Evolutionary conservation across 2,113 vertebrate genomes (phyloP).

Genomic region (Urocolius indicus): DNA sequence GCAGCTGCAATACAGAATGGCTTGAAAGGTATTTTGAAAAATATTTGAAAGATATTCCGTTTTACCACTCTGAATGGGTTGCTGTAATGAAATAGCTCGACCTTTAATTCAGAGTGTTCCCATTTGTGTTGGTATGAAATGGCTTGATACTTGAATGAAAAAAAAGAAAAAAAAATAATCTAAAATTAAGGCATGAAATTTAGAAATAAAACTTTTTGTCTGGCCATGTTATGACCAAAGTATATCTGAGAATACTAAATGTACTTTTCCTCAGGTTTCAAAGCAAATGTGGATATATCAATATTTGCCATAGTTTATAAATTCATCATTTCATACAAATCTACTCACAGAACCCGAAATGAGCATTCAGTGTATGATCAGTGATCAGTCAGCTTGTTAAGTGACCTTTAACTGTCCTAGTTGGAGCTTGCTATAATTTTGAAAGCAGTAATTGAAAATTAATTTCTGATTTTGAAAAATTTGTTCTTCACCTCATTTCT

Average conservation of each 20-base stretch:
- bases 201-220: background rate
- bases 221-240: background rate
- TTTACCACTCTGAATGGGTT: background rate
- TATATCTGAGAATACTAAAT: background rate
- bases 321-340: background rate
- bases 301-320: background rate
- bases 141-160: background rate
- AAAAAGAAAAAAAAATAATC: background rate
- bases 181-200: conserved; percentile 2
- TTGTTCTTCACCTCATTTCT: background rate
- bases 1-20: conserved; percentile 11
- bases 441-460: background rate
- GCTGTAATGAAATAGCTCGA: conserved; percentile 47
- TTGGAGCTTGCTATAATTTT: background rate
- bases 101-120: conserved; percentile 32
- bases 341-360: background rate
- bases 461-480: background rate
- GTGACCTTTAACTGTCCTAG: background rate
- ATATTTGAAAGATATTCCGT: conserved; percentile 33
- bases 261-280: background rate
- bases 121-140: background rate
- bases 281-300: background rate
- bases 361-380: background rate
- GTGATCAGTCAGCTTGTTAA: background rate
- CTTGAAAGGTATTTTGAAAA: conserved; percentile 36